A percentile compares a stretch with the other conserved stretches of the same genome.
phyloP scores from a whole-genome alignment of 2,797 vertebrate genomes.

The Sitta carolinensis region DNA sequence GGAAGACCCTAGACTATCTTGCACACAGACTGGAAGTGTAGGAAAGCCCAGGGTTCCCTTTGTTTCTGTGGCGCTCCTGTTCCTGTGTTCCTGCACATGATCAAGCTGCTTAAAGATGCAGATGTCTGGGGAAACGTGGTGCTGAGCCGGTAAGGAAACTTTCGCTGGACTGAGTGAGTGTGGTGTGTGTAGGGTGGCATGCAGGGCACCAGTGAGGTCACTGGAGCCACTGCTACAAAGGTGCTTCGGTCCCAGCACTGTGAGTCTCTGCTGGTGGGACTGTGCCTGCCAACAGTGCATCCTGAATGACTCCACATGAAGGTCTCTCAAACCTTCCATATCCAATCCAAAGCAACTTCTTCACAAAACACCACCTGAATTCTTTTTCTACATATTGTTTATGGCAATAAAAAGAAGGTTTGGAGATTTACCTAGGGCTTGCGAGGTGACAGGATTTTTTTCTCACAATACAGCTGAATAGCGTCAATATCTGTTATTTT shows the following conservation, averaged over 20 bases:
- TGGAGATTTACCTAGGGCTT: not conserved
- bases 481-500: not conserved
- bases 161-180: accelerated
- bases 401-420: not conserved
- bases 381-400: not conserved
- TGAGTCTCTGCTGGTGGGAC: not conserved
- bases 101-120: not conserved
- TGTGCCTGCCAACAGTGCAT: not conserved
- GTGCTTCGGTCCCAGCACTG: not conserved
- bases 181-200: not conserved
- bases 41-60: not conserved
- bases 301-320: not conserved
- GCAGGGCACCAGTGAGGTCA: not conserved
- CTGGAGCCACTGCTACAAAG: not conserved
- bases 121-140: not conserved
- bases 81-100: not conserved
- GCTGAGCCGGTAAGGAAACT: not conserved
- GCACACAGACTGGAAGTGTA: not conserved
- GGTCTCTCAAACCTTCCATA: not conserved
- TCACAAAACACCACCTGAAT: not conserved
- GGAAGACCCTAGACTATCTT: not conserved
- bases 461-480: not conserved
- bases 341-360: not conserved
- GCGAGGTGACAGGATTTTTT: not conserved
- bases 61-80: not conserved